Evolutionary conservation across 2,888 invertebrate genomes (phyloP).

Genomic region (Dioctria linearis): DNA sequence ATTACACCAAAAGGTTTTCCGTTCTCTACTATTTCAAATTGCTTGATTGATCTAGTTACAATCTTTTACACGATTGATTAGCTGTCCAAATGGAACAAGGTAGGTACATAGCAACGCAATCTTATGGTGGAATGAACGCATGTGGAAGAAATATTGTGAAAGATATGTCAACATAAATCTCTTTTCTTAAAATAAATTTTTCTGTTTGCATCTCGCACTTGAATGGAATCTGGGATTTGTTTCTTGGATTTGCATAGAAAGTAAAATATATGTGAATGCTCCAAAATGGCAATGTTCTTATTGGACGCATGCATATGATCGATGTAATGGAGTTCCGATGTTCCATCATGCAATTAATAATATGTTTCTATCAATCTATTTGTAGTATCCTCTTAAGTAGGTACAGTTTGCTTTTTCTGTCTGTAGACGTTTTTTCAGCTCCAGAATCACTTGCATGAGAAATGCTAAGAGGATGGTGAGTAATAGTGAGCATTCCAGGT

Average conservation of each 20-base stretch:
- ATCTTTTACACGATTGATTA: no score
- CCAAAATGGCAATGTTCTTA: no score
- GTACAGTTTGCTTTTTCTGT: background rate
- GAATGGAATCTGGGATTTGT: no score
- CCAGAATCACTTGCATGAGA: background rate
- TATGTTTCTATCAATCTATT: constrained; percentile 17
- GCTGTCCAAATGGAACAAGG: constrained; percentile 16
- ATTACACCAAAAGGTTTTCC: background rate
- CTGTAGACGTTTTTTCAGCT: background rate
- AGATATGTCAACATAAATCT: constrained; percentile 28
- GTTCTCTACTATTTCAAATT: background rate
- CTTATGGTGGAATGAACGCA: constrained; percentile 1
- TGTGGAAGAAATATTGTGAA: constrained; percentile 11
- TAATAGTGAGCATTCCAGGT: no score
- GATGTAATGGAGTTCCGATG: background rate
- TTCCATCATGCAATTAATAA: constrained; percentile 10
- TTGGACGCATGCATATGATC: background rate
- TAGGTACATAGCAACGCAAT: constrained; percentile 2
- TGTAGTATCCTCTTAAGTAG: no score
- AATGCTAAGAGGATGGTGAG: background rate
- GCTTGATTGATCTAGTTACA: background rate
- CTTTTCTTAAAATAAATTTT: constrained; percentile 10
- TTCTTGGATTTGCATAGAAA: no score
- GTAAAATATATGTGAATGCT: no score
- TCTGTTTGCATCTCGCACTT: no score